Percentiles rank a stretch among this genome's conserved stretches.
Evolutionary conservation across 2,888 invertebrate species (phyloP).

Genomic region (Coleophora flavipennella): DNA sequence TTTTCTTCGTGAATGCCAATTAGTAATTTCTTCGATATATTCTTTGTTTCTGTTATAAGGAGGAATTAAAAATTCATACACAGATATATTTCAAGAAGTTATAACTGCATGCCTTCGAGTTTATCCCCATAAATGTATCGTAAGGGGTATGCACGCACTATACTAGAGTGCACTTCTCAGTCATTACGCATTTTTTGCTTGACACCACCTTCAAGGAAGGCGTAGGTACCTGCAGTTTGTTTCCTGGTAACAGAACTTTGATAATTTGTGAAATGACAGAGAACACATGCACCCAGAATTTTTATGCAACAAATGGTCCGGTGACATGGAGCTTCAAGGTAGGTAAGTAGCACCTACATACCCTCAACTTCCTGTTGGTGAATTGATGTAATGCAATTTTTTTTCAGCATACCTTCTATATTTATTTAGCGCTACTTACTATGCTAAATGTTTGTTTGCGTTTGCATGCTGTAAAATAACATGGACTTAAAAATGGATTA

Average conservation of each 20-base stretch:
- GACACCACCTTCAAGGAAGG: conserved; percentile 49
- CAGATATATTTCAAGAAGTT: conserved; percentile 16
- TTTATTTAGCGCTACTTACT: no score
- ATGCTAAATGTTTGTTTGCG: no score
- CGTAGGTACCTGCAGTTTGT: conserved; percentile 19
- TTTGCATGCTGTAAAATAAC: no score
- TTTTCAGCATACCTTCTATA: neutral
- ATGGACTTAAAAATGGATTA: no score
- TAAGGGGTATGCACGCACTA: neutral
- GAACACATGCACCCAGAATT: neutral
- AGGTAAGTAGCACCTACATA: neutral
- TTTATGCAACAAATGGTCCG: no score
- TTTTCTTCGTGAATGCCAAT: conserved; percentile 74
- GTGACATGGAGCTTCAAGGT: no score
- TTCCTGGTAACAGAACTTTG: no score
- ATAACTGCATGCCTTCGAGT: conserved; percentile 20
- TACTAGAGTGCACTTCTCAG: conserved; percentile 14
- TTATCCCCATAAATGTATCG: conserved; percentile 4
- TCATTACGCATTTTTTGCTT: conserved; percentile 57
- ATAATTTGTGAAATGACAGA: no score
- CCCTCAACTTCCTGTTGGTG: conserved; percentile 6
- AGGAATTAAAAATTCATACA: conserved; percentile 9
- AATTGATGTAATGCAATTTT: neutral
- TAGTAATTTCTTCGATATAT: conserved; percentile 62
- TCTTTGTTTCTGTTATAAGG: conserved; percentile 39